A percentile compares a stretch with the other conserved stretches of the same genome.
Evolutionary conservation across 1,140 invertebrate species (phyloP).

Genomic region (Trichogramma pretiosum): DNA sequence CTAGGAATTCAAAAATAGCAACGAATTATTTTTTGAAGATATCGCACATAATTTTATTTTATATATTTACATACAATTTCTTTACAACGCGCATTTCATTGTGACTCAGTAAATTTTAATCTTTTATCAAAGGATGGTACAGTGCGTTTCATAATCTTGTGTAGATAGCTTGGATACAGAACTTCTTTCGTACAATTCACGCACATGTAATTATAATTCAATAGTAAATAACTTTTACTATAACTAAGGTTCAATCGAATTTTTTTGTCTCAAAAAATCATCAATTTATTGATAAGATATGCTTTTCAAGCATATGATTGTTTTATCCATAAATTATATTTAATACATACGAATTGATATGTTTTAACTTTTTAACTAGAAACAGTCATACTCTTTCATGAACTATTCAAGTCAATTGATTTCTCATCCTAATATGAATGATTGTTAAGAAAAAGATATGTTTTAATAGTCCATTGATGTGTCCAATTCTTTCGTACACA

Average conservation of each 20-base stretch:
- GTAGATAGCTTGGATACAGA: too few species aligned
- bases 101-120: constrained; percentile 13
- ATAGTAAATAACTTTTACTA: too few species aligned
- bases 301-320: constrained; percentile 5
- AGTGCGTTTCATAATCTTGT: too few species aligned
- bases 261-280: neutral
- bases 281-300: too few species aligned
- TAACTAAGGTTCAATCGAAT: too few species aligned
- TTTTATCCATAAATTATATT: too few species aligned
- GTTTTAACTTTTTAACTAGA: neutral
- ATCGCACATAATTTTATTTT: constrained; percentile 45
- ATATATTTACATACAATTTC: constrained; percentile 46
- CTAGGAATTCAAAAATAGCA: too few species aligned
- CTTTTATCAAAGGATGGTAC: too few species aligned
- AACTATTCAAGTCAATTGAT: too few species aligned
- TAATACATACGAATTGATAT: neutral
- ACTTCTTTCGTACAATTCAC: too few species aligned
- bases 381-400: too few species aligned
- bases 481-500: neutral
- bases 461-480: neutral
- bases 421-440: neutral
- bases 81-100: constrained; percentile 42
- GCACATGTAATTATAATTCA: too few species aligned
- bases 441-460: neutral
- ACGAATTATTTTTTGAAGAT: constrained; percentile 16